phyloP scores from a whole-genome alignment of 2,797 vertebrate species.

The Micromesistius poutassou region DNA sequence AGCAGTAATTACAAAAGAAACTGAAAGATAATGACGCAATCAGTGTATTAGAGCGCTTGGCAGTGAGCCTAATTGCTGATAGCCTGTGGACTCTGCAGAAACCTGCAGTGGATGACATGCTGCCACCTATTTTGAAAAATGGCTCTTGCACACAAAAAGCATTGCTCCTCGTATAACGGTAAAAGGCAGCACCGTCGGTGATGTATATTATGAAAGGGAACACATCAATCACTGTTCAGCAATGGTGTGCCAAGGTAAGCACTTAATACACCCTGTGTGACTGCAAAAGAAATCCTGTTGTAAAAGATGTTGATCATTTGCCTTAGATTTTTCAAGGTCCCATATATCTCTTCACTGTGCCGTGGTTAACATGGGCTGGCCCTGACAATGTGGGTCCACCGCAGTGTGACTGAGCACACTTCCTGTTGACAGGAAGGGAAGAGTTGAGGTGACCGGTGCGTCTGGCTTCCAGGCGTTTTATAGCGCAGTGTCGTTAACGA shows the following conservation, averaged over 20 bases:
- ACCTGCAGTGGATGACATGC: neutral
- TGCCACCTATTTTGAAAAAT: neutral
- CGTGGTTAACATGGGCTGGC: neutral
- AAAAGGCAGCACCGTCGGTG: neutral
- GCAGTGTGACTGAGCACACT: neutral
- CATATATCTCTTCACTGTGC: neutral
- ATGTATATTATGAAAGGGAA: neutral
- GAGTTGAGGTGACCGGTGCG: neutral
- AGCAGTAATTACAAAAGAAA: conserved; percentile 1
- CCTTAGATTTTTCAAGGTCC: neutral
- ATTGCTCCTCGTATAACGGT: neutral
- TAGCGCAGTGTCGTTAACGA: neutral
- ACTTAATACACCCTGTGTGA: neutral
- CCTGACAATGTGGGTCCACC: too few relatives aligned
- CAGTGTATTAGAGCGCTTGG: conserved; percentile 14
- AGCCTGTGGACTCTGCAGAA: neutral
- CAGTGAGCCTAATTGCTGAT: neutral
- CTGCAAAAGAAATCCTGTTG: neutral
- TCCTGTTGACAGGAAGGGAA: neutral
- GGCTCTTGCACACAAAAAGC: neutral
- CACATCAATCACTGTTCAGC: neutral
- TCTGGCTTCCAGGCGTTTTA: neutral
- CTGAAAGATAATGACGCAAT: neutral
- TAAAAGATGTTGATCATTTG: neutral
- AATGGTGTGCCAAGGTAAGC: neutral